Conservation (phyloP, 2,888 invertebrate species). For the Drosophila neutralis region DNA sequence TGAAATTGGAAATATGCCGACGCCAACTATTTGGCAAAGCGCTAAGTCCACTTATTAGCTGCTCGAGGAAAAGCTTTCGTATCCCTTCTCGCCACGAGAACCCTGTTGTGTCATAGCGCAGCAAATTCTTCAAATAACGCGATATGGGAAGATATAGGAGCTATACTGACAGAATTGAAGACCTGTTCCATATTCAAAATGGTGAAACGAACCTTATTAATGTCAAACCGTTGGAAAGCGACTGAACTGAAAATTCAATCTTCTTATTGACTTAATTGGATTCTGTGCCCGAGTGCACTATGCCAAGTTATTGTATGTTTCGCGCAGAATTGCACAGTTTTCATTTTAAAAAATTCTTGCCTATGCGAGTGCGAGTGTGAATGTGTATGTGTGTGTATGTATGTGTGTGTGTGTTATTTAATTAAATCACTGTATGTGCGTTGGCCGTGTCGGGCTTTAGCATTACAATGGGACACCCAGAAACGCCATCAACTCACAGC, state of each 20-base stretch:
- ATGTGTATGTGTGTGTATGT: conserved; percentile 1
- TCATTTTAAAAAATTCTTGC: conserved; percentile 25
- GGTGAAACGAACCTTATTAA: not conserved
- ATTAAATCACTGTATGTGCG: conserved; percentile 54
- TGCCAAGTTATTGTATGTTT: conserved; percentile 15
- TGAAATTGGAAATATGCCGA: not conserved
- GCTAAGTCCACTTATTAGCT: conserved; percentile 1
- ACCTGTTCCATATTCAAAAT: not conserved
- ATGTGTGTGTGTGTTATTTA: conserved; percentile 30
- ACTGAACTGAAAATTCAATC: conserved; percentile 1
- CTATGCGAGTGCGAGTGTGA: not conserved
- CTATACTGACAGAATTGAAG: not conserved
- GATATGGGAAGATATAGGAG: not conserved
- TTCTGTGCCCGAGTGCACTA: conserved; percentile 29
- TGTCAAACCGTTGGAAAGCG: not conserved
- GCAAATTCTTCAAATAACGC: not conserved
- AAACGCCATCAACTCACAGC: conserved; percentile 2
- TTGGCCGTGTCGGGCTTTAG: conserved; percentile 45
- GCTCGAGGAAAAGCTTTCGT: not conserved
- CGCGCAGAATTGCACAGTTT: conserved; percentile 24
- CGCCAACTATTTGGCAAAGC: conserved; percentile 3
- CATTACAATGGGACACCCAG: conserved; percentile 52
- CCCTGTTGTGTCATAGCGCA: not conserved
- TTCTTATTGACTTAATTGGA: conserved; percentile 20
- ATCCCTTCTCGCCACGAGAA: not conserved